phyloP scores from a whole-genome alignment of 2,113 vertebrate genomes.

The Natator depressus region DNA sequence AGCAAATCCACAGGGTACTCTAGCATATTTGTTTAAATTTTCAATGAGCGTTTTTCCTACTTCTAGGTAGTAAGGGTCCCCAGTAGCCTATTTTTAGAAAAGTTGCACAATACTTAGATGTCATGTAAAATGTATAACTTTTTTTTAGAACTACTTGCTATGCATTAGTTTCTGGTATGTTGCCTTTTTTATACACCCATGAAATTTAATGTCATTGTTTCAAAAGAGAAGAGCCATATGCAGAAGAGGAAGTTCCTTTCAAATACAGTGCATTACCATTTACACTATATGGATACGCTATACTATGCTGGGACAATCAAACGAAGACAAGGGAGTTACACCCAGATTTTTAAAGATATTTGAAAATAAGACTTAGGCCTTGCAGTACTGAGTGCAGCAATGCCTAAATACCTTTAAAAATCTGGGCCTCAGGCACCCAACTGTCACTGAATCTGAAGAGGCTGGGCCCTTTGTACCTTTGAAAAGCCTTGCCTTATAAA shows the following conservation, averaged over 20 bases:
- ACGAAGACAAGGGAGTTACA: neutral
- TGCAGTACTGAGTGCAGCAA: neutral
- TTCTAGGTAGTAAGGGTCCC: conserved; percentile 97
- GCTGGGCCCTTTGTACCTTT: neutral
- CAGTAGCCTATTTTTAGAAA: conserved; percentile 87
- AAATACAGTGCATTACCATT: neutral
- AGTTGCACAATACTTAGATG: neutral
- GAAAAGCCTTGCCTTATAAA: neutral
- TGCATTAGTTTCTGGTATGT: neutral
- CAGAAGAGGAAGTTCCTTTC: neutral
- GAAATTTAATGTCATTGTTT: neutral
- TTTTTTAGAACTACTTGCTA: neutral
- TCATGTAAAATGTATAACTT: neutral
- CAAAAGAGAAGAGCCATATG: neutral
- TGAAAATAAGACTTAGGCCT: neutral
- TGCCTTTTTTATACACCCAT: neutral
- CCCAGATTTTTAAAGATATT: neutral
- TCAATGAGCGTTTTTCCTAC: conserved; percentile 96
- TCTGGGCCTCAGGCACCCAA: fast-evolving
- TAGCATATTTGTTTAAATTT: conserved; percentile 96
- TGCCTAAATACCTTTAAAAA: neutral
- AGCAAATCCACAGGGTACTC: conserved; percentile 97
- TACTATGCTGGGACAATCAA: neutral
- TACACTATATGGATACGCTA: neutral
- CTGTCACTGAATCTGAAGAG: neutral